phyloP scores from a whole-genome alignment of 2,113 vertebrate genomes.

The Ranitomeya variabilis region DNA sequence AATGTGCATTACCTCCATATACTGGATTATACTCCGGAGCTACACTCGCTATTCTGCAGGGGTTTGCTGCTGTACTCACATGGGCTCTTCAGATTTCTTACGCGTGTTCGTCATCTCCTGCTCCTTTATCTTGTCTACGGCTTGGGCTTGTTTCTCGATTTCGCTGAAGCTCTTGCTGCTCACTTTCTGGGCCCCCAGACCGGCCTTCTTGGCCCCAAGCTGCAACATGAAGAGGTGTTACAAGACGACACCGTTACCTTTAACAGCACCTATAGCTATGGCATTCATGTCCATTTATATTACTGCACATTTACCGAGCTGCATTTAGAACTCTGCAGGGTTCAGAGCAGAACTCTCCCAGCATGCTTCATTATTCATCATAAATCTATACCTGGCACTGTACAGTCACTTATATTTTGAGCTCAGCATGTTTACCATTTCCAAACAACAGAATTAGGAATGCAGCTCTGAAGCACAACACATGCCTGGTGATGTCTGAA shows the following conservation, averaged over 20 bases:
- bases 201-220: slow-evolving; percentile 86
- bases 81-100: slow-evolving; percentile 72
- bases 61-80: slow-evolving; percentile 71
- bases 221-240: slow-evolving; percentile 56
- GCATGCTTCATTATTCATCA: neutral
- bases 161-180: slow-evolving; percentile 84
- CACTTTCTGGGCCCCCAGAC: slow-evolving; percentile 93
- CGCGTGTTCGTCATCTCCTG: slow-evolving; percentile 68
- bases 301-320: neutral
- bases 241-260: neutral
- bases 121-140: slow-evolving; percentile 81
- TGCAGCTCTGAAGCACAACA: neutral
- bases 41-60: neutral
- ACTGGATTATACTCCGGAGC: neutral
- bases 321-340: neutral
- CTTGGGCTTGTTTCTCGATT: slow-evolving; percentile 88
- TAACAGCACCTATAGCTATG: no score
- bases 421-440: neutral
- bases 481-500: no score
- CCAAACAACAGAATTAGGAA: neutral
- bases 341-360: neutral
- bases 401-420: no score
- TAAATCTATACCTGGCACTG: no score
- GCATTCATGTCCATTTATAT: no score
- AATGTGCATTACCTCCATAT: no score